Evolutionary conservation across 2,113 vertebrate species (phyloP), one percentile per base, ranked within the genome.

Genomic region (Lophius piscatorius): DNA sequence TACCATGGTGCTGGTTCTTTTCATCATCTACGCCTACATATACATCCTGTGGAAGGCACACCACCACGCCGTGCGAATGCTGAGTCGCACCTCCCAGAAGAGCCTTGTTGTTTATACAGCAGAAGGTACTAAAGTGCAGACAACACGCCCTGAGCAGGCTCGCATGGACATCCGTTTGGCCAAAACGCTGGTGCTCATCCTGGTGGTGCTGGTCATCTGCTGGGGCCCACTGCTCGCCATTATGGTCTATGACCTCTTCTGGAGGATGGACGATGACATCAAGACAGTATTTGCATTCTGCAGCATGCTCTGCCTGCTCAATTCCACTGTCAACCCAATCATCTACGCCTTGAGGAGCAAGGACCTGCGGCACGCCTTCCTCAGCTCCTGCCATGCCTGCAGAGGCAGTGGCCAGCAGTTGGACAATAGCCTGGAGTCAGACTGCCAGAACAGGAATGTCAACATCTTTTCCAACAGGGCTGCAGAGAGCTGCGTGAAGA

Each of bases 1-100:
- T 50, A 98, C 97, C 76, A 97, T 92, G 2, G 79, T 96, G 49
- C 91, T 99, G 80, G 87, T 99, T 84, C 87, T 99, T 65, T 98
- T 99, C 80, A 99, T 99, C 54, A 94, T 99, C 78, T 99, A 99
- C 47, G 97, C 97, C 1, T 99, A 99, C 88, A 95, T 98, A 87
- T 99, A 96, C 81, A 99, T 99, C 75, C 92, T 99, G 81, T 99
- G 97, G 97, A 99, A 97, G 85, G 97, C 97, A 1, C 97, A 99
- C 84, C 94, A 94, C 87, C 97, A 99, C 0, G 94, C 97, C 0
- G 94, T 98, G 35, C 94, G 96, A 54, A 99, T 99, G 97, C 84
- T 98, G 51, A 95, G 96, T 75, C 95, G 97, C 1, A 91, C 95
- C 72, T 97, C 97, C 0, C 96, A 98, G 91, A 98, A 98, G 78